Base-by-base conservation (phyloP, 2,797 vertebrate genomes). In the Catostomus latipinnis region DNA sequence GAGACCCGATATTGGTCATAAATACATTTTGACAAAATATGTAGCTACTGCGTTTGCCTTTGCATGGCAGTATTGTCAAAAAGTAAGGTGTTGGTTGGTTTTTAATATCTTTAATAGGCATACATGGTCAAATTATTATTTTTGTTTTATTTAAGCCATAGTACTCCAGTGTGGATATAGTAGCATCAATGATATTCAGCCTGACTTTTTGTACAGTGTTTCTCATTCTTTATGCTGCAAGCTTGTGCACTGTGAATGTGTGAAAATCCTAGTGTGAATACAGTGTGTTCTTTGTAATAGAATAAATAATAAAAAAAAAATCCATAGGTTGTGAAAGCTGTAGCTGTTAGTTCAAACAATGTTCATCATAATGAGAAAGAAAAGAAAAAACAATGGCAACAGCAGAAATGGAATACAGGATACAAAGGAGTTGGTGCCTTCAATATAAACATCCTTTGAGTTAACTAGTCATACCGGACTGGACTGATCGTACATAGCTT, bases 181-280 rank as follows among this genome's bases (percentile, higher is more conserved):
- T 68, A 85, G 82, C 63, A 63, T 80, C 67, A 82, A 83, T 46
- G 54, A 75, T 56, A 67, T 66, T 81, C n/a, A 81, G 81, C 81
- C 81, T 68, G 83, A 82, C 12, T 86, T 78, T 87, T 86, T 91
- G 89, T 93, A 89, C 89, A 90, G 89, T 87, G 88, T 86, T 90
- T 84, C 73, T 84, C 56, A 85, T 88, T 83, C 90, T 94, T 94
- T 96, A 96, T 95, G 94, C 94, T 95, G 94, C 94, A 95, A 96
- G 96, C 94, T 96, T 96, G 96, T 97, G 91, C 95, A 94, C 96
- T 96, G 96, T 97, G 96, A 95, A 95, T 96, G 96, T 93, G 95
- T 95, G 95, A 94, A 90, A 95, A 93, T 94, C 93, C 93, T 96
- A 95, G 94, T 96, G 95, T 96, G 95, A 96, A 85, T 89, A 91